phyloP scores from a whole-genome alignment of 2,888 invertebrate species.

The Baccha elongata region DNA sequence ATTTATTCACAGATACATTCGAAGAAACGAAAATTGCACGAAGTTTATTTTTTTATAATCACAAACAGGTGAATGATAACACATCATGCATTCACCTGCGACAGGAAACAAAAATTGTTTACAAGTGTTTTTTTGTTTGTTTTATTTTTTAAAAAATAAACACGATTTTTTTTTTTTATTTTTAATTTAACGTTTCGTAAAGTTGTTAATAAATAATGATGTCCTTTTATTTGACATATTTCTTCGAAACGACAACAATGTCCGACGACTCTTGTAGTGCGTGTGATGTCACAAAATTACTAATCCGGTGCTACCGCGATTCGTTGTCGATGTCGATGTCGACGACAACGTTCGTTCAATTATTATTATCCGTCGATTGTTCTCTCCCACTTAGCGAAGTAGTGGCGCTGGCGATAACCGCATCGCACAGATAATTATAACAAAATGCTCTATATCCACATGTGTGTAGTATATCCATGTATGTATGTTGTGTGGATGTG shows the following conservation, averaged over 20 bases:
- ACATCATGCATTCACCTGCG: slow-evolving; percentile 53
- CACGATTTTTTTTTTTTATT: not conserved
- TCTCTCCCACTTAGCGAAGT: slow-evolving; percentile 61
- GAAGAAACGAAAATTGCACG: slow-evolving; percentile 48
- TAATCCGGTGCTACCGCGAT: slow-evolving; percentile 70
- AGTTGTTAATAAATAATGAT: slow-evolving; percentile 10
- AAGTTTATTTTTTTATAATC: slow-evolving; percentile 17
- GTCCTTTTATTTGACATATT: slow-evolving; percentile 46
- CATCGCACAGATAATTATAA: slow-evolving; percentile 73
- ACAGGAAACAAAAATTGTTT: slow-evolving; percentile 42
- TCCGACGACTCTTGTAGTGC: slow-evolving; percentile 62
- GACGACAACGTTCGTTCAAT: slow-evolving; percentile 54
- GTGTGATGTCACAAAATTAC: slow-evolving; percentile 72
- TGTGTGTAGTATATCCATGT: slow-evolving; percentile 61
- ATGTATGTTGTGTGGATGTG: slow-evolving; percentile 43
- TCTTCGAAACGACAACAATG: slow-evolving; percentile 46
- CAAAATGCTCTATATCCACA: slow-evolving; percentile 70
- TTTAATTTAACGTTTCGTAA: not conserved
- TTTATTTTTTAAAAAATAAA: not conserved
- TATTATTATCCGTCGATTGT: slow-evolving; percentile 73
- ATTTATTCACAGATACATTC: slow-evolving; percentile 30
- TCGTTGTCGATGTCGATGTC: slow-evolving; percentile 38
- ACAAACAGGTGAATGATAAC: slow-evolving; percentile 68
- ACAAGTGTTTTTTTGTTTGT: slow-evolving; percentile 18
- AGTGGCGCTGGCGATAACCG: slow-evolving; percentile 68